Conservation (phyloP, 2,113 vertebrate genomes). For the Pachycephala philippinensis region DNA sequence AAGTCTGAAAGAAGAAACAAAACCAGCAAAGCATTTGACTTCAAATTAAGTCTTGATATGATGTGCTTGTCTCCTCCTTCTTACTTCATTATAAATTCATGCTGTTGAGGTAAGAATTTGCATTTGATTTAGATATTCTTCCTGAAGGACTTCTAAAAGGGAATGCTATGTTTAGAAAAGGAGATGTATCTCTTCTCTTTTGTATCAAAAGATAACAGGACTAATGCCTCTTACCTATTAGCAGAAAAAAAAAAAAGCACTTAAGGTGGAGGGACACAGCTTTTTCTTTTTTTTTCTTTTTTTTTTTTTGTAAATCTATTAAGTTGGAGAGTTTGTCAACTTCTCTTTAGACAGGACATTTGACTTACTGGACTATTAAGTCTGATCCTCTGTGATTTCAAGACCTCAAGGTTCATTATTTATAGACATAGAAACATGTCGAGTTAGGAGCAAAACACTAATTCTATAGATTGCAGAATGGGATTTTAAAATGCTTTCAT, state of each 20-base stretch:
- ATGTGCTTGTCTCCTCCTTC: not conserved
- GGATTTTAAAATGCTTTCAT: not conserved
- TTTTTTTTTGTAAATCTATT: not conserved
- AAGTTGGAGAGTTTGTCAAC: not conserved
- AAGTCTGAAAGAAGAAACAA: conserved; percentile 12
- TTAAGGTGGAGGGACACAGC: not conserved
- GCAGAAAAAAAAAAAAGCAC: not conserved
- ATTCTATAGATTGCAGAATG: not conserved
- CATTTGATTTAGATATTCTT: not conserved
- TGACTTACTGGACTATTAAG: not conserved
- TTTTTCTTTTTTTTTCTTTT: no score
- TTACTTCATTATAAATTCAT: conserved; percentile 3
- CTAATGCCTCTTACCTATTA: not conserved
- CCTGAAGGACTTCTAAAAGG: not conserved
- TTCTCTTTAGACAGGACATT: not conserved
- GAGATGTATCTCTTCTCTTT: not conserved
- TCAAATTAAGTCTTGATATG: conserved; percentile 11
- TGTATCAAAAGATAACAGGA: not conserved
- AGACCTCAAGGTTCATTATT: not conserved
- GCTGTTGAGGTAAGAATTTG: not conserved
- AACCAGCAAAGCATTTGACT: not conserved
- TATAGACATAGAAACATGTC: not conserved
- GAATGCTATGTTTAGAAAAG: not conserved
- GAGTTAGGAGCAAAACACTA: not conserved
- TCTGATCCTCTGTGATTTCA: not conserved